Evolutionary conservation across 2,797 vertebrate species (phyloP).

Genomic region (Emys orbicularis): DNA sequence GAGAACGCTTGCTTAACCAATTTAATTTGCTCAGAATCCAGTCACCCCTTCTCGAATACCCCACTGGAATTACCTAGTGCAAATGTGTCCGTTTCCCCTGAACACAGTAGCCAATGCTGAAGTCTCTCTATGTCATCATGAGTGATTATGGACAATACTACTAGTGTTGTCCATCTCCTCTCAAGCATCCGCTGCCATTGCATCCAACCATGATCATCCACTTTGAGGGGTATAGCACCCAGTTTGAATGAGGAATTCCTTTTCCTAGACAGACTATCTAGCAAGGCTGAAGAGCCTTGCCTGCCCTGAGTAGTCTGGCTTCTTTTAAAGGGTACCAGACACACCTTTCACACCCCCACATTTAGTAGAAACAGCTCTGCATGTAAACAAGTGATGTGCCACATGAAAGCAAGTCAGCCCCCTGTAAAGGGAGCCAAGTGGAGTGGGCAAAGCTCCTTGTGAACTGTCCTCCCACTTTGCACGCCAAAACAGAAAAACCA

Average conservation of each 20-base stretch:
- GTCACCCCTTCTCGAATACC: neutral
- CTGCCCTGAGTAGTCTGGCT: accelerated
- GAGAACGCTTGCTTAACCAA: neutral
- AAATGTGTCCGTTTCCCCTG: neutral
- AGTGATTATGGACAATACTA: neutral
- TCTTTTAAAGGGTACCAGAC: neutral
- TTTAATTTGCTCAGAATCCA: neutral
- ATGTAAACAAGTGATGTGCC: neutral
- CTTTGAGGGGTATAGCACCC: accelerated
- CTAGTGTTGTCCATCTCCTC: neutral
- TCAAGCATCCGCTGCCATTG: neutral
- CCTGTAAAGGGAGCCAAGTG: no score
- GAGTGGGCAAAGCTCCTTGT: neutral
- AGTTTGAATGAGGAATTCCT: accelerated
- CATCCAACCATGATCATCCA: neutral
- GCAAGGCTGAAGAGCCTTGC: neutral
- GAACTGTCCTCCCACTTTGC: neutral
- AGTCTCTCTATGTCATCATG: neutral
- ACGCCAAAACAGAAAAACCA: neutral
- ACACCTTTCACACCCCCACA: accelerated
- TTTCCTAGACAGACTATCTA: accelerated
- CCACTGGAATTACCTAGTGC: neutral
- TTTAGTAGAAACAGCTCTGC: accelerated
- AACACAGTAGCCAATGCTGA: neutral
- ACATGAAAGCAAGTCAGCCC: no score